Evolutionary conservation across 1,140 invertebrate genomes (phyloP).

Genomic region (Diorhabda carinulata): DNA sequence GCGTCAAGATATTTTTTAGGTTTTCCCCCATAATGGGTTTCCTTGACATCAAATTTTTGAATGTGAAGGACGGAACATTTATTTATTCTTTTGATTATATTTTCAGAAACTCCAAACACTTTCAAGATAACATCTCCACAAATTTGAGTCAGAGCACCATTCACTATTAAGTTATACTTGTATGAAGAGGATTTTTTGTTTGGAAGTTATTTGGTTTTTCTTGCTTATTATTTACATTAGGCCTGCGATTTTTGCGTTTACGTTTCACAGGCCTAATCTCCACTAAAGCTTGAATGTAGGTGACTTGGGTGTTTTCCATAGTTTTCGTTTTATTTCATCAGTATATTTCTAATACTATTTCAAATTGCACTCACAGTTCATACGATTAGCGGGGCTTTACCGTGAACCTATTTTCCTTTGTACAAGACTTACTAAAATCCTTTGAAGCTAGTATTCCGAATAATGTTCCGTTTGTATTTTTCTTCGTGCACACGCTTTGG

Average conservation of each 20-base stretch:
- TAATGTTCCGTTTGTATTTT: no score
- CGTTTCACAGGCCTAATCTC: not conserved
- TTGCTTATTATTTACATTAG: not conserved
- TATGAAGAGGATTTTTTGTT: not conserved
- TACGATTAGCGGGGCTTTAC: not conserved
- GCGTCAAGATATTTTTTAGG: not conserved
- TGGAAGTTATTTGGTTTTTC: not conserved
- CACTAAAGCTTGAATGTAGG: not conserved
- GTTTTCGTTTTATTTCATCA: not conserved
- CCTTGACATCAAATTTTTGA: not conserved
- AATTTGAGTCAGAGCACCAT: not conserved
- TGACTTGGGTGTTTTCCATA: not conserved
- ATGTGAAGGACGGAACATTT: not conserved
- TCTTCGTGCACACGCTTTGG: no score
- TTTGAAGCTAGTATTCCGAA: no score
- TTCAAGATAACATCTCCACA: not conserved
- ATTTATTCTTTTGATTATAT: not conserved
- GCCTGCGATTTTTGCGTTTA: not conserved
- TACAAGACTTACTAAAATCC: no score
- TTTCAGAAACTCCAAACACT: not conserved
- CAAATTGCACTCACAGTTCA: not conserved
- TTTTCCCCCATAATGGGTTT: not conserved
- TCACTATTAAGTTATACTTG: not conserved
- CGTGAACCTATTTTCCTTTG: no score
- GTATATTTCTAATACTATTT: not conserved